Evolutionary conservation across 2,113 vertebrate genomes (phyloP).

Genomic region (Cinclus mexicanus): DNA sequence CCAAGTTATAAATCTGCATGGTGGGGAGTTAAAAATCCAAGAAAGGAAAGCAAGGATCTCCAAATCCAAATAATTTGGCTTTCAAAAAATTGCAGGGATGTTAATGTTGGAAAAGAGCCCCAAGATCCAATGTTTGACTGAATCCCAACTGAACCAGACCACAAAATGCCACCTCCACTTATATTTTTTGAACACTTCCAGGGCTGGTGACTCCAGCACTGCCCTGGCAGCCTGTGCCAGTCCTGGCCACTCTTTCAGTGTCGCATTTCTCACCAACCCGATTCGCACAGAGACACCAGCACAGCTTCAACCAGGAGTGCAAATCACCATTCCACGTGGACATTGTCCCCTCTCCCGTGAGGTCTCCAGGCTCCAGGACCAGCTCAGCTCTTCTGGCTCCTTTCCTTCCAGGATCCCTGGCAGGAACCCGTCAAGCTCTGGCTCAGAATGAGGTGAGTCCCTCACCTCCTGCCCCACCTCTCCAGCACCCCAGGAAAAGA

Average conservation of each 20-base stretch:
- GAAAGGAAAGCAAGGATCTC: background rate
- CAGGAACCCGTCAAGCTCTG: background rate
- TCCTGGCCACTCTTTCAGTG: background rate
- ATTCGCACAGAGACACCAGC: background rate
- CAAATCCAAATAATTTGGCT: background rate
- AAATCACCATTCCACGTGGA: accelerated
- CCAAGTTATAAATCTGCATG: background rate
- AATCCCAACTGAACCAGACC: background rate
- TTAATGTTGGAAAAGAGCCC: background rate
- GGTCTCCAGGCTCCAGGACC: background rate
- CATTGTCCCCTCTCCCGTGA: background rate
- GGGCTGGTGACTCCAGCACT: background rate
- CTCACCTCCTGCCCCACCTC: background rate
- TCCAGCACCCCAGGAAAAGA: background rate
- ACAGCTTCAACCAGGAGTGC: background rate
- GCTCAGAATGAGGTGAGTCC: background rate
- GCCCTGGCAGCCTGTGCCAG: background rate
- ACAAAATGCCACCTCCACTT: too few species aligned
- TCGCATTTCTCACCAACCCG: background rate
- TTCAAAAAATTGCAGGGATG: background rate
- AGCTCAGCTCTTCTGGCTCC: background rate
- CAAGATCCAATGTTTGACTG: background rate
- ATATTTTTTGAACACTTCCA: background rate
- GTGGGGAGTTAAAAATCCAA: background rate
- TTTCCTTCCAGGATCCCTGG: background rate